Evolutionary conservation across 2,888 invertebrate species (phyloP).

Genomic region (Willowsia nigromaculata): DNA sequence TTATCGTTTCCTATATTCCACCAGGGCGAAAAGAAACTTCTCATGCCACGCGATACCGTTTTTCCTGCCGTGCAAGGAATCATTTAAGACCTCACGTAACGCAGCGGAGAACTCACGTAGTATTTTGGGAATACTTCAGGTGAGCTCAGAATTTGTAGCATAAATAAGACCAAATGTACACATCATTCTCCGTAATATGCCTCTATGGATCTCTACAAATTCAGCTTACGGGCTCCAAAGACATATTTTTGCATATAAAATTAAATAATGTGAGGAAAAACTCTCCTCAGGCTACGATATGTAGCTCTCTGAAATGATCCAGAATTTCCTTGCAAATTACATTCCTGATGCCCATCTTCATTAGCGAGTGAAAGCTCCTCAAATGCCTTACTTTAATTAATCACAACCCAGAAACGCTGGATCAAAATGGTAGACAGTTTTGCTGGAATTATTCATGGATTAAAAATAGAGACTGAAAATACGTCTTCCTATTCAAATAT

Average conservation of each 20-base stretch:
- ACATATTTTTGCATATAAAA: not conserved
- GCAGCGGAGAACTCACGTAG: not conserved
- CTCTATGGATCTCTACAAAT: not conserved
- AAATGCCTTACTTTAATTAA: slow-evolving; percentile 21
- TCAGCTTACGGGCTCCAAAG: not conserved
- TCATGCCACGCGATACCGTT: not conserved
- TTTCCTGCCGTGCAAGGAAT: slow-evolving; percentile 29
- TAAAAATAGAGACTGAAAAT: not conserved
- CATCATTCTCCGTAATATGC: not conserved
- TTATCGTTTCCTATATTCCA: not conserved
- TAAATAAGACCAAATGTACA: slow-evolving; percentile 11
- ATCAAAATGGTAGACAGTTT: not conserved
- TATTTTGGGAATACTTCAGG: slow-evolving; percentile 28
- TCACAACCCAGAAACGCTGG: not conserved
- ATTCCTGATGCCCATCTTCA: not conserved
- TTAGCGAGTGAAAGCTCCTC: not conserved
- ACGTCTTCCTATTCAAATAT: slow-evolving; percentile 19
- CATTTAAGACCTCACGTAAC: slow-evolving; percentile 27
- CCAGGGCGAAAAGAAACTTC: not conserved
- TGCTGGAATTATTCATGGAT: slow-evolving; percentile 18
- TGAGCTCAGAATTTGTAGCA: not conserved
- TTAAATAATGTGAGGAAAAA: not conserved
- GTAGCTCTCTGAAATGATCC: not conserved
- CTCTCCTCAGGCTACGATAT: not conserved
- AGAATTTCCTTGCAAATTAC: not conserved